Percentiles rank a stretch among this genome's conserved stretches.
Evolutionary conservation across 37 sponge, comb jelly and placozoan genomes (phyloP).

Genomic region (Bolinopsis microptera): DNA sequence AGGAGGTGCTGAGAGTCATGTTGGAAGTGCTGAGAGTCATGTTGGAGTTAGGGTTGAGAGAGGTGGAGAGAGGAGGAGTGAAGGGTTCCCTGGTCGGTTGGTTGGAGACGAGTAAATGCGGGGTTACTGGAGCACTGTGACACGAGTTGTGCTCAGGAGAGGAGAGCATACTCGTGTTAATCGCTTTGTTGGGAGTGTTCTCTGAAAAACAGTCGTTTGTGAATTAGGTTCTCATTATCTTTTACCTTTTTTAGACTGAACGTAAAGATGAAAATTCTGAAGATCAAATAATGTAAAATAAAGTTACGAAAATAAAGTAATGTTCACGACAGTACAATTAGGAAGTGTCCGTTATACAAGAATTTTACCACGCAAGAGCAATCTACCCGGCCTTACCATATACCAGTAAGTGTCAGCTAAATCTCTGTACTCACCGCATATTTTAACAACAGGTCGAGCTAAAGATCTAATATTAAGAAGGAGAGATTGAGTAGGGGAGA

Average conservation of each 20-base stretch:
- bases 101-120: neutral
- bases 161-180: neutral
- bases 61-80: conserved; percentile 65
- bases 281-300: too few species aligned
- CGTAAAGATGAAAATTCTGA: too few species aligned
- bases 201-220: neutral
- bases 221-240: too few species aligned
- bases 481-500: conserved; percentile 52
- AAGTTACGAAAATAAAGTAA: too few species aligned
- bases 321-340: too few species aligned
- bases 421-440: neutral
- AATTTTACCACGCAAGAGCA: too few species aligned
- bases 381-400: too few species aligned
- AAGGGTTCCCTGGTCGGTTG: conserved; percentile 31
- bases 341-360: too few species aligned
- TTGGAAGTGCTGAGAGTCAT: conserved; percentile 13
- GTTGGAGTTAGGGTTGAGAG: neutral
- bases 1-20: conserved; percentile 36
- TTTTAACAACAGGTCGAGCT: conserved; percentile 5
- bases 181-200: too few species aligned
- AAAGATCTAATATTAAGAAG: conserved; percentile 25
- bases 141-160: neutral
- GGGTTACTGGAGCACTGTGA: conserved; percentile 7
- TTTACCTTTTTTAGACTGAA: too few species aligned
- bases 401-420: too few species aligned